Conservation (phyloP, 1,140 invertebrate species). For the Diprion similis region DNA sequence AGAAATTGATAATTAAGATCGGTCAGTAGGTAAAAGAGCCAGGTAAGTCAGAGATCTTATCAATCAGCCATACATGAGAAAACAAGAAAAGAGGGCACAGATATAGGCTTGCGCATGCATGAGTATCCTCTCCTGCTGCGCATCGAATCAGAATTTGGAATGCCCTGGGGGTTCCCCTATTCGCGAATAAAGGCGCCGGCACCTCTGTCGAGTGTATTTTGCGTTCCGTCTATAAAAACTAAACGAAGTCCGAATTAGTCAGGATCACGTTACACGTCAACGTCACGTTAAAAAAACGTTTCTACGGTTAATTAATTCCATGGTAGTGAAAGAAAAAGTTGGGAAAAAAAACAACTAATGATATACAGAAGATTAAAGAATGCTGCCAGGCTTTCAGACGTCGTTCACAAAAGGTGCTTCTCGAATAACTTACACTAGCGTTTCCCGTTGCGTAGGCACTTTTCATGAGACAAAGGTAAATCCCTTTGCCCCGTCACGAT, state of each 20-base stretch:
- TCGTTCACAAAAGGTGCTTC: too few species aligned
- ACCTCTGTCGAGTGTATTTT: not conserved
- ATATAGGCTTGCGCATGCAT: not conserved
- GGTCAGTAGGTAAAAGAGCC: not conserved
- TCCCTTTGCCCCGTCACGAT: too few species aligned
- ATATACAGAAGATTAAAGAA: too few species aligned
- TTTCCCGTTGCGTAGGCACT: too few species aligned
- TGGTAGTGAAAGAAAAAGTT: too few species aligned
- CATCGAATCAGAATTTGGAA: constrained; percentile 5
- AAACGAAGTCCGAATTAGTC: not conserved
- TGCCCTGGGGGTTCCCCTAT: not conserved
- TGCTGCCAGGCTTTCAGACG: too few species aligned
- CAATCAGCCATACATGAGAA: not conserved
- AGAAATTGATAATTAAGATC: too few species aligned
- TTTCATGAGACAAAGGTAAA: too few species aligned
- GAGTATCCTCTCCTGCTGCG: not conserved
- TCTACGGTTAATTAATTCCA: not conserved
- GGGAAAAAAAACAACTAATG: too few species aligned
- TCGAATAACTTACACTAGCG: too few species aligned
- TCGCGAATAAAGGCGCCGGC: not conserved
- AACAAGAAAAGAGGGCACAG: not conserved
- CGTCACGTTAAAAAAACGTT: not conserved
- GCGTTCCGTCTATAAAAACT: not conserved
- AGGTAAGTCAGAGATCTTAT: not conserved
- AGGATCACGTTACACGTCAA: not conserved